Percentiles rank a stretch among this genome's conserved stretches.
phyloP scores from a whole-genome alignment of 92 coral and sea anemone genomes.

The Epizoanthus stellaris region DNA sequence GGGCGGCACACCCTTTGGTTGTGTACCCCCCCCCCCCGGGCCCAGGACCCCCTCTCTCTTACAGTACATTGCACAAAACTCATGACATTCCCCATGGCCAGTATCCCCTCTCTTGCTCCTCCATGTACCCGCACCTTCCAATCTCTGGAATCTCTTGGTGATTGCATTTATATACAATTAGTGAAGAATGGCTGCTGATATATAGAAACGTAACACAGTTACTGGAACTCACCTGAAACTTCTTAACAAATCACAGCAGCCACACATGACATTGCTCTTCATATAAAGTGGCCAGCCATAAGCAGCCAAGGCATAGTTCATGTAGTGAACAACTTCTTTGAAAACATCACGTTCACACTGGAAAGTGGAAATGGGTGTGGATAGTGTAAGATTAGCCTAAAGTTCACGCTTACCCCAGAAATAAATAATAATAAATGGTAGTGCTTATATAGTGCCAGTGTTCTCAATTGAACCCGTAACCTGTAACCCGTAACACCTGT shows the following conservation, averaged over 20 bases:
- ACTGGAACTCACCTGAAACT: conserved; percentile 77
- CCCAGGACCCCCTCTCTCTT: neutral
- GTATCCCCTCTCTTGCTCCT: neutral
- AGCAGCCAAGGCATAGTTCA: conserved; percentile 96
- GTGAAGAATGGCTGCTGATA: too few species aligned
- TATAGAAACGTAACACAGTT: too few species aligned
- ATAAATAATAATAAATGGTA: too few species aligned
- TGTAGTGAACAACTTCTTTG: conserved; percentile 91
- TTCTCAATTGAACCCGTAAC: too few species aligned
- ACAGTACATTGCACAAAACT: neutral
- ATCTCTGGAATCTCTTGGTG: neutral
- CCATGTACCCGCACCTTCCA: neutral
- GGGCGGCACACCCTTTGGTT: too few species aligned
- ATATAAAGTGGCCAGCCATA: conserved; percentile 99
- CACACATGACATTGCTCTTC: conserved; percentile 84
- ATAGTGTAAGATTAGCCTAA: too few species aligned
- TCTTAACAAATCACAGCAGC: conserved; percentile 75
- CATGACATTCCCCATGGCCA: neutral
- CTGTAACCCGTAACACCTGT: too few species aligned
- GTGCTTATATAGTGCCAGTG: too few species aligned
- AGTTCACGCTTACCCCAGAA: too few species aligned
- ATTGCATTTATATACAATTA: neutral
- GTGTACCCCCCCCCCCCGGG: too few species aligned
- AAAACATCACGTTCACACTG: conserved; percentile 78
- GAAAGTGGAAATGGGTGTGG: neutral